Base-by-base conservation (phyloP, 2,888 invertebrate genomes). In the Crocallis elinguaria region DNA sequence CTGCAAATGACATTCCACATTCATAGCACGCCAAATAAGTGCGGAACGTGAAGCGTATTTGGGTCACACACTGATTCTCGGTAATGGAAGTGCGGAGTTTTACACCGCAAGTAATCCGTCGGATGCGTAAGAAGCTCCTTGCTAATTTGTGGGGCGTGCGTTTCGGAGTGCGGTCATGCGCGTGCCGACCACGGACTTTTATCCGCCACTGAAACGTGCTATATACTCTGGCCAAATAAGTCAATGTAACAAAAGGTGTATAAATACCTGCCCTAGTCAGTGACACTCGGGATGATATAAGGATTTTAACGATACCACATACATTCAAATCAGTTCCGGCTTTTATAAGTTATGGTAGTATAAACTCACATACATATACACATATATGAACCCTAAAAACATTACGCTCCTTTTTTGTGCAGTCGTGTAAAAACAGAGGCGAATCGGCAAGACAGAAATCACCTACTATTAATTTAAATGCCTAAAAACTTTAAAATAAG, bases 81-180 rank as follows among this genome's bases (percentile, higher is more conserved):
- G 82, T 86, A 86, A 88, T 86, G 76, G 59, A 73, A 74, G 75
- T 76, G 74, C 62, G 53, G 66, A 73, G 72, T 78, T 81, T 79
- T n/a, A n/a, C 75, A 88, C 89, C 87, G 78, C 86, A 88, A 85
- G 41, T 77, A 82, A 87, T 88, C 79, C 77, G 71, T 73, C 73
- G 69, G 73, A 72, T 68, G 69, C 77, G 72, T 79, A 79, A 77
- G 77, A 81, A 77, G 78, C 76, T 79, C 67, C 74, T 77, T 72
- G 71, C 82, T 89, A 87, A 90, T 88, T 87, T 84, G 81, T 77
- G 70, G 79, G 72, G 76, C 80, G 82, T 83, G 82, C 83, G 78
- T 86, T 87, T 84, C 77, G 71, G 77, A 70, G 73, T 83, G 86
- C 77, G 86, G 87, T 84, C 81, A 82, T 75, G 82, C 81, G 79